Evolutionary conservation across 1,140 invertebrate genomes (phyloP).

Genomic region (Yoshiicerus persimilis): DNA sequence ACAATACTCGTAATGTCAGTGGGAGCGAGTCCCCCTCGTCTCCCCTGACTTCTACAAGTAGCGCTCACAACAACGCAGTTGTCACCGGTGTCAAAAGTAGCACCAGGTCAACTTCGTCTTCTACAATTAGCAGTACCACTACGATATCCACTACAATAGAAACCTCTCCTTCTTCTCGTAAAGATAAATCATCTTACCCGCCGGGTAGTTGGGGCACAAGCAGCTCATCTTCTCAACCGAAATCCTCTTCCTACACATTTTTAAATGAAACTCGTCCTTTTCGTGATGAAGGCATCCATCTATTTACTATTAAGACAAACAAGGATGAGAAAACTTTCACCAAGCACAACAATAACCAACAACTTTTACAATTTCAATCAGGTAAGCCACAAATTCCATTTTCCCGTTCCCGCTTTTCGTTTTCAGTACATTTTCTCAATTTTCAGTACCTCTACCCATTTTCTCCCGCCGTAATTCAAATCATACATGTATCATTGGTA

Average conservation of each 20-base stretch:
- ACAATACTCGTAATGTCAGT: background rate
- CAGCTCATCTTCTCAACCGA: background rate
- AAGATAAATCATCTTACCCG: background rate
- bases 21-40: background rate
- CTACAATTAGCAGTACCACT: background rate
- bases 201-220: background rate
- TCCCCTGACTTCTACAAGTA: background rate
- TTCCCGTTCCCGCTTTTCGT: background rate
- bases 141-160: background rate
- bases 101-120: background rate
- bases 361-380: background rate
- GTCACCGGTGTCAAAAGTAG: background rate
- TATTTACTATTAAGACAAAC: background rate
- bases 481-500: too few relatives aligned
- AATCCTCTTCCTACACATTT: background rate
- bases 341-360: background rate
- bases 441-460: background rate
- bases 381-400: background rate
- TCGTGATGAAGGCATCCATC: background rate
- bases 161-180: background rate
- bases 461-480: too few relatives aligned
- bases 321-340: background rate
- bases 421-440: background rate
- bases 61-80: background rate
- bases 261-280: slow-evolving; percentile 6